Percentiles rank a stretch among this genome's conserved stretches.
Conservation (phyloP, 2,888 invertebrate genomes). For the Lasius fuliginosus region DNA sequence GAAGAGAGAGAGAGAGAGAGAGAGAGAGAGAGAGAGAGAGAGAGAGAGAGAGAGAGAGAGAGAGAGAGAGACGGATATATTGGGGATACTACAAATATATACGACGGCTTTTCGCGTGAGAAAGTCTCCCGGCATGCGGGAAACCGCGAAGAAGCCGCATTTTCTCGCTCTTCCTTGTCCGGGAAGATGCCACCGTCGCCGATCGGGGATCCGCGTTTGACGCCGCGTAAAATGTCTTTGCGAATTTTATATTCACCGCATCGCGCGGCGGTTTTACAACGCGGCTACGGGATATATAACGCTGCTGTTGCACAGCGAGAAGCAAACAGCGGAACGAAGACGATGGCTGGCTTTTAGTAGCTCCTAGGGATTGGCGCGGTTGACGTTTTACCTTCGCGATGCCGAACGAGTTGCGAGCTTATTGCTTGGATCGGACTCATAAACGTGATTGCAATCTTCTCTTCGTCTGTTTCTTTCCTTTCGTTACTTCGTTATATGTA, state of each 20-base stretch:
- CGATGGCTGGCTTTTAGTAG: slow-evolving; percentile 19
- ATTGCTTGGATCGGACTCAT: slow-evolving; percentile 36
- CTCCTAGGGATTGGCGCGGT: slow-evolving; percentile 18
- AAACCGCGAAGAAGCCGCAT: slow-evolving; percentile 46
- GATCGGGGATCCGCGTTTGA: slow-evolving; percentile 39
- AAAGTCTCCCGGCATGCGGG: slow-evolving; percentile 73
- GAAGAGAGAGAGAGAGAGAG: slow-evolving; percentile 2
- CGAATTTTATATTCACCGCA: slow-evolving; percentile 28
- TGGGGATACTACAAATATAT: slow-evolving; percentile 5
- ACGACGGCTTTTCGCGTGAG: slow-evolving; percentile 76
- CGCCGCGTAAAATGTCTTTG: slow-evolving; percentile 37
- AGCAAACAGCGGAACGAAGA: slow-evolving; percentile 43
- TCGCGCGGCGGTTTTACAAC: slow-evolving; percentile 15
- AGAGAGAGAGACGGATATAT: slow-evolving; percentile 14
- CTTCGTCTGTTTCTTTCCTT: slow-evolving; percentile 5
- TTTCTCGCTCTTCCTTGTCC: slow-evolving; percentile 78
- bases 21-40: neutral
- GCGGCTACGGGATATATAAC: slow-evolving; percentile 7
- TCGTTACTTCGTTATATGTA: slow-evolving; percentile 7
- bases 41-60: slow-evolving; percentile 2
- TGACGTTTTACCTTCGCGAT: slow-evolving; percentile 21
- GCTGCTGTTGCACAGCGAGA: slow-evolving; percentile 1
- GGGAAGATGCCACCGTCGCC: slow-evolving; percentile 63
- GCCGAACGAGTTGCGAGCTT: slow-evolving; percentile 11
- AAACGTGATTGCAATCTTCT: slow-evolving; percentile 34